Conservation (phyloP, 2,797 vertebrate genomes). For the Anomalospiza imberbis region DNA sequence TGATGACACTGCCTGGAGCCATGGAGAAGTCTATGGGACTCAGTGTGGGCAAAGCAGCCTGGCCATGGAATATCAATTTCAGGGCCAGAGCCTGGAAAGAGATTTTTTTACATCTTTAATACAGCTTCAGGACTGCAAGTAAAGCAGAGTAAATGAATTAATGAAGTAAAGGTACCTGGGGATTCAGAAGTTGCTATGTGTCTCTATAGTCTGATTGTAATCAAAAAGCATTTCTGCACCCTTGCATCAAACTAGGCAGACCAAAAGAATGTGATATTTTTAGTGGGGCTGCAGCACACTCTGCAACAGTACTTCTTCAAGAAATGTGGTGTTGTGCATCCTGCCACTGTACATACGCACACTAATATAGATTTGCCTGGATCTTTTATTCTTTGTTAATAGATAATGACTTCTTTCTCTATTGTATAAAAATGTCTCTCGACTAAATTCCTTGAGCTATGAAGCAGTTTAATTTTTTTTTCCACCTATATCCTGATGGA, state of each 20-base stretch:
- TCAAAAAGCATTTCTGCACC: background rate
- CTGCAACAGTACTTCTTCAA: background rate
- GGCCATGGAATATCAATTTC: background rate
- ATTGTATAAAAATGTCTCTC: slow-evolving; percentile 49
- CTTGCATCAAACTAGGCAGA: background rate
- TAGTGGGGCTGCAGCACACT: background rate
- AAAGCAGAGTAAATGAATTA: background rate
- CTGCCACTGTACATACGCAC: slow-evolving; percentile 24
- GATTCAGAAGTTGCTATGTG: background rate
- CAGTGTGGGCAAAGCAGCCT: rapidly evolving
- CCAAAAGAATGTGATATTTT: background rate
- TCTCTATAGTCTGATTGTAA: background rate
- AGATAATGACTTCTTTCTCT: slow-evolving; percentile 14
- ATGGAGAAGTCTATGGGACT: background rate
- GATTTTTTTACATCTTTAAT: background rate
- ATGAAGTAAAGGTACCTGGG: background rate
- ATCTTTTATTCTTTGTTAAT: slow-evolving; percentile 37
- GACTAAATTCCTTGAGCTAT: slow-evolving; percentile 65
- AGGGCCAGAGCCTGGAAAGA: background rate
- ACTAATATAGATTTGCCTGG: background rate
- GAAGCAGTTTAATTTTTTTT: slow-evolving; percentile 53
- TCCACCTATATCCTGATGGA: slow-evolving; percentile 71
- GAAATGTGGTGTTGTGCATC: background rate
- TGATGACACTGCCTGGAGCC: background rate
- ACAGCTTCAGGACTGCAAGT: background rate